Conservation (phyloP, 1,140 invertebrate genomes). For the Drosophila elegans region DNA sequence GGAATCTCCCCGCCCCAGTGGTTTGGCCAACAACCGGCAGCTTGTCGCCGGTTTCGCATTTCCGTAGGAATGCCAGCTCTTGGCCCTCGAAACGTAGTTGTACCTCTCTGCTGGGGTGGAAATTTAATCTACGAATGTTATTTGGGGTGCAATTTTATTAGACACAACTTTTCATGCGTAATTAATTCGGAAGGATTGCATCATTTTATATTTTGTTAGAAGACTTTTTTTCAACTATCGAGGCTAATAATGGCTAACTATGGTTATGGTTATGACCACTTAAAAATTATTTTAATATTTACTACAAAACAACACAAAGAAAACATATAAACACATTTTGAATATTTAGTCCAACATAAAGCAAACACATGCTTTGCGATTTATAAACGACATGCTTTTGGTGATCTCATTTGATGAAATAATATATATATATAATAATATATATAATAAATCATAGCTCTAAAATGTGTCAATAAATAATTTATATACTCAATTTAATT, state of each 20-base stretch:
- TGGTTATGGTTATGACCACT: background rate
- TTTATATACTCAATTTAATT: background rate
- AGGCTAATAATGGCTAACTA: background rate
- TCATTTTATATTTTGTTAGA: background rate
- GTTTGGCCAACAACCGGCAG: slow-evolving; percentile 30
- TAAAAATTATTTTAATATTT: slow-evolving; percentile 1
- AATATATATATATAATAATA: no score
- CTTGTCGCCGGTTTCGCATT: slow-evolving; percentile 50
- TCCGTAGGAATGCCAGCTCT: slow-evolving; percentile 38
- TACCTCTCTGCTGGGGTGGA: slow-evolving; percentile 14
- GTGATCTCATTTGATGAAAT: background rate
- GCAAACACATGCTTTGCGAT: no score
- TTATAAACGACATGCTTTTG: background rate
- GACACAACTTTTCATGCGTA: slow-evolving; percentile 28
- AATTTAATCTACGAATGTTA: slow-evolving; percentile 12
- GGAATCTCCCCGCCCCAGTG: slow-evolving; percentile 11
- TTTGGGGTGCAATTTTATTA: slow-evolving; percentile 46
- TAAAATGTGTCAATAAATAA: no score
- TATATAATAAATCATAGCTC: no score
- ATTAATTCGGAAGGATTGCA: slow-evolving; percentile 22
- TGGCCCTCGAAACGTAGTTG: slow-evolving; percentile 22
- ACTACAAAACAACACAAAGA: background rate
- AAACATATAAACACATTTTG: background rate
- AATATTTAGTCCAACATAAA: no score
- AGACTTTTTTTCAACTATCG: background rate